Evolutionary conservation across 2,888 invertebrate species (phyloP).

Genomic region (Hermodice carunculata): DNA sequence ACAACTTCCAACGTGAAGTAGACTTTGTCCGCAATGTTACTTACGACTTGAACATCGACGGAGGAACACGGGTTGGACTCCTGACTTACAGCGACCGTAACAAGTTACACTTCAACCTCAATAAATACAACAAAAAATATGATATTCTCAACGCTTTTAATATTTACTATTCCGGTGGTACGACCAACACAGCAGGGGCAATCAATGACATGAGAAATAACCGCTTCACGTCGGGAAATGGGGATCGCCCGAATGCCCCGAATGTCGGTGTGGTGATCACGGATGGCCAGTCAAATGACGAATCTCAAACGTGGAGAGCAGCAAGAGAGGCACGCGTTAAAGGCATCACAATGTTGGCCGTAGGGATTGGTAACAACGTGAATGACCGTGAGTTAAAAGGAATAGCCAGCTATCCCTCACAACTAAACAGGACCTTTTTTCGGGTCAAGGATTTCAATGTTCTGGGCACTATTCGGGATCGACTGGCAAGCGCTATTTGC

Average conservation of each 20-base stretch:
- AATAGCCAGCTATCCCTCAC: conserved; percentile 49
- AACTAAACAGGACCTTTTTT: conserved; percentile 40
- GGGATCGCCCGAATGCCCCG: conserved; percentile 29
- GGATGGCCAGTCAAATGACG: conserved; percentile 17
- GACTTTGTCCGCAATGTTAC: conserved; percentile 24
- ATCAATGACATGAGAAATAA: conserved; percentile 11
- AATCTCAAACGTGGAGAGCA: conserved; percentile 27
- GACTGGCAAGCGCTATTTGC: conserved; percentile 35
- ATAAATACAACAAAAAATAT: conserved; percentile 11
- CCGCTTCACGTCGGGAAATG: conserved; percentile 36
- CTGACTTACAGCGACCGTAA: conserved; percentile 8
- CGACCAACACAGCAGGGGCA: conserved; percentile 43
- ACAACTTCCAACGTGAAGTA: conserved; percentile 30
- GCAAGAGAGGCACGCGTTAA: conserved; percentile 26
- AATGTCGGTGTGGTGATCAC: conserved; percentile 21
- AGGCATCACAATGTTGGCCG: conserved; percentile 45
- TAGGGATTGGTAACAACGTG: conserved; percentile 20
- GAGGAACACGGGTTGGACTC: conserved; percentile 14
- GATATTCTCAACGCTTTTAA: conserved; percentile 22
- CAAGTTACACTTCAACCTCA: conserved; percentile 11
- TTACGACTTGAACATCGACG: conserved; percentile 11
- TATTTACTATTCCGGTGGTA: conserved; percentile 17
- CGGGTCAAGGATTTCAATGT: conserved; percentile 19
- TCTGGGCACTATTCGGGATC: conserved; percentile 15
- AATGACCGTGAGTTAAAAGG: conserved; percentile 51